Conservation (phyloP, 2,797 vertebrate species). For the Scarus forsteni region DNA sequence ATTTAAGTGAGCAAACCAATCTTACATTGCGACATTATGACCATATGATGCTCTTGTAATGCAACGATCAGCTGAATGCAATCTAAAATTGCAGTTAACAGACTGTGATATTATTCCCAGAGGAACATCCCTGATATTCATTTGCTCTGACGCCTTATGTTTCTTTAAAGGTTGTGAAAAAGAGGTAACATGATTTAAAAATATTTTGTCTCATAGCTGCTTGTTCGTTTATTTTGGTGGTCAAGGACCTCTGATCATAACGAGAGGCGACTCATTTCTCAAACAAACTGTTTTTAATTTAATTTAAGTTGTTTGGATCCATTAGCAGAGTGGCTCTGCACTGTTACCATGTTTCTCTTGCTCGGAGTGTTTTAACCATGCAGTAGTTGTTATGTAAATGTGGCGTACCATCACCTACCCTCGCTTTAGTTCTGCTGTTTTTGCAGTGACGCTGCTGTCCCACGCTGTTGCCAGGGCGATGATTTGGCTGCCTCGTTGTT, state of each 20-base stretch:
- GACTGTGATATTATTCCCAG: no score
- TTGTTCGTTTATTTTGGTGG: slow-evolving; percentile 5
- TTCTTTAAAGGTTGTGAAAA: slow-evolving; percentile 11
- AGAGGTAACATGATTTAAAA: slow-evolving; percentile 21
- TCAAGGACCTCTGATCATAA: neutral
- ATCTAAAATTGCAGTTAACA: no score
- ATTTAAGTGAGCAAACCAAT: no score
- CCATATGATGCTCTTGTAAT: no score
- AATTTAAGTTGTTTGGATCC: neutral
- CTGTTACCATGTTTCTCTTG: slow-evolving; percentile 18
- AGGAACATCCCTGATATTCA: no score
- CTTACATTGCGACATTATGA: no score
- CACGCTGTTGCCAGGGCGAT: slow-evolving; percentile 59
- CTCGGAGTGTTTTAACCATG: slow-evolving; percentile 53
- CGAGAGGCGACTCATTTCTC: no score
- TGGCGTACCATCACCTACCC: slow-evolving; percentile 42
- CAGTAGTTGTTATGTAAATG: slow-evolving; percentile 59
- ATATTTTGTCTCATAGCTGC: slow-evolving; percentile 23
- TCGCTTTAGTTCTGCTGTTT: slow-evolving; percentile 46
- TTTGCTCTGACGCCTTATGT: neutral
- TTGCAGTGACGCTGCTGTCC: slow-evolving; percentile 45
- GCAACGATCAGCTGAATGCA: no score
- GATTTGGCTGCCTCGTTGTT: slow-evolving; percentile 58
- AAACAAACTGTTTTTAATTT: no score
- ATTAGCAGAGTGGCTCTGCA: slow-evolving; percentile 29